Percentiles rank a stretch among this genome's conserved stretches.
These are phyloP conservation scores for Danio rerio DNA, from an alignment of 2,113 vertebrate genomes.

Conservation along the genomic window DNA sequence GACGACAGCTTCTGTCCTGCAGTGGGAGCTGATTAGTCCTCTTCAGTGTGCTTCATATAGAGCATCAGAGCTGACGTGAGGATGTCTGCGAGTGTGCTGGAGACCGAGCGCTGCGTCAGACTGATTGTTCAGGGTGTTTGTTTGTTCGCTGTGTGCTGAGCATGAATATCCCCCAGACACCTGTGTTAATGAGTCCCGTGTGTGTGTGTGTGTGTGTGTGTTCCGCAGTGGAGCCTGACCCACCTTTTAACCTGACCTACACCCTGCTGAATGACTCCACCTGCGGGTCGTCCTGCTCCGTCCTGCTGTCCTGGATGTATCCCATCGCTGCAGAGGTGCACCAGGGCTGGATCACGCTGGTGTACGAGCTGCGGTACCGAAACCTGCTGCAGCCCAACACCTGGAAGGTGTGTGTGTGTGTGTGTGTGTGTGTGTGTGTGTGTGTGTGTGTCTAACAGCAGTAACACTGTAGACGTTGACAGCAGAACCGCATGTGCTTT, in stretches of 20 bases:
- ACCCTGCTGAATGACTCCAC: conserved; percentile 60
- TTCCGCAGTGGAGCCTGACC: conserved; percentile 73
- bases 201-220: neutral
- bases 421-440: neutral
- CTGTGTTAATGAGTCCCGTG: neutral
- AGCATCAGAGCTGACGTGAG: too few relatives aligned
- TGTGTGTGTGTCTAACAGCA: conserved; percentile 65
- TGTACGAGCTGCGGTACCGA: conserved; percentile 77
- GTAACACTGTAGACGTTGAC: too few relatives aligned
- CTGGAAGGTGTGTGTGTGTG: conserved; percentile 49
- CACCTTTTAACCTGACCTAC: conserved; percentile 74
- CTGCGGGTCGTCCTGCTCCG: conserved; percentile 63
- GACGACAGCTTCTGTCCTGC: too few relatives aligned
- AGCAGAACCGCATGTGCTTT: too few relatives aligned
- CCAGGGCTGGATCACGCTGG: conserved; percentile 79
- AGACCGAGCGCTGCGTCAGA: too few relatives aligned
- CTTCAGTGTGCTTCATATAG: too few relatives aligned
- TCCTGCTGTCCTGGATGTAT: conserved; percentile 71
- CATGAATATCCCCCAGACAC: neutral
- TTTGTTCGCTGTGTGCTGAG: too few relatives aligned
- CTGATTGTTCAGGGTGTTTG: too few relatives aligned
- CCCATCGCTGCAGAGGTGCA: conserved; percentile 69
- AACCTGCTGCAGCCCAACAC: conserved; percentile 55
- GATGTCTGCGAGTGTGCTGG: too few relatives aligned
- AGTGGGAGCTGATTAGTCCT: too few relatives aligned